Conservation (phyloP, 2,797 vertebrate species). For the Poecilia velifera region DNA sequence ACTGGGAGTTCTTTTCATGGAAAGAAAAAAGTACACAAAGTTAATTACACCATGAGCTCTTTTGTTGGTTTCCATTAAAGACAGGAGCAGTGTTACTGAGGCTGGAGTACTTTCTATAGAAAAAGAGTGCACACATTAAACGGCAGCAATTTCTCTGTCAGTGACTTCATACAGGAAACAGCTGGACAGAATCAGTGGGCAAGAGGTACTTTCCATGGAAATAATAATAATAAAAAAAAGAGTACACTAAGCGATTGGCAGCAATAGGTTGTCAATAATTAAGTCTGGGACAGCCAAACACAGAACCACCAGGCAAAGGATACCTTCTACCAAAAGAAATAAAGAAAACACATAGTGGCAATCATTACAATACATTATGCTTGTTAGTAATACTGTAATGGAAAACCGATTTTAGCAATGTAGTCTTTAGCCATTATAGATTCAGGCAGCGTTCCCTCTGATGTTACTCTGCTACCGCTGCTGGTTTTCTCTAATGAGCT, state of each 20-base stretch:
- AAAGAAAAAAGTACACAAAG: not conserved
- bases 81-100: not conserved
- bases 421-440: conserved; percentile 23
- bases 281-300: not conserved
- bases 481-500: conserved; percentile 37
- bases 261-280: not conserved
- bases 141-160: not conserved
- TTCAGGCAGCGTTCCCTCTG: conserved; percentile 25
- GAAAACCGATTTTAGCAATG: conserved; percentile 10
- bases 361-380: not conserved
- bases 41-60: not conserved
- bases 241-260: not conserved
- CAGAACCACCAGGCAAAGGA: not conserved
- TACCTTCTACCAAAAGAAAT: not conserved
- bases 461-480: conserved; percentile 15
- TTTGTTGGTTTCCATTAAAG: not conserved
- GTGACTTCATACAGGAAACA: not conserved
- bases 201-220: not conserved
- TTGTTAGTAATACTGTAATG: conserved; percentile 17
- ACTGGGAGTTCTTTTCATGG: not conserved
- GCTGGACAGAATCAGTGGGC: not conserved
- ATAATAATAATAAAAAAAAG: not conserved
- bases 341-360: not conserved
- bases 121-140: not conserved
- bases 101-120: not conserved